phyloP scores from a whole-genome alignment of 2,113 vertebrate genomes.

The Nerophis lumbriciformis region DNA sequence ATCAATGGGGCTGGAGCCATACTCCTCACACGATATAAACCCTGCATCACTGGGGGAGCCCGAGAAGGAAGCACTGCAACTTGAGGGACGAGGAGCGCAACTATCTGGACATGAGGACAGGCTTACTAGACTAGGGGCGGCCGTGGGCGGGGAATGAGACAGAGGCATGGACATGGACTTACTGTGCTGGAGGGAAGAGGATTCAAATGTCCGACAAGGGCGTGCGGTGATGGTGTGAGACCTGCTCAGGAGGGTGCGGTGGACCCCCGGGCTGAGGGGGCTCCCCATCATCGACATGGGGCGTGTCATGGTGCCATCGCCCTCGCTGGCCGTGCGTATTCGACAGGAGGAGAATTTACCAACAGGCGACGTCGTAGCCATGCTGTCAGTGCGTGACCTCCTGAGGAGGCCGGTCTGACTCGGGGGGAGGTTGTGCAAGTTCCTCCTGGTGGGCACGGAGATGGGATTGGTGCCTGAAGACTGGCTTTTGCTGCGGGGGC shows the following conservation, averaged over 20 bases:
- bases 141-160: slow-evolving; percentile 78
- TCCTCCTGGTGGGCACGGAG: slow-evolving; percentile 75
- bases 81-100: slow-evolving; percentile 78
- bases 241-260: slow-evolving; percentile 79
- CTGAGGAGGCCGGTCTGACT: slow-evolving; percentile 80
- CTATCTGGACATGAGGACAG: slow-evolving; percentile 80
- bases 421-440: slow-evolving; percentile 77
- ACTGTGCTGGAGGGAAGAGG: slow-evolving; percentile 79
- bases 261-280: slow-evolving; percentile 82
- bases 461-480: slow-evolving; percentile 82
- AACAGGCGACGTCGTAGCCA: slow-evolving; percentile 70
- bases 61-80: slow-evolving; percentile 85
- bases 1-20: slow-evolving; percentile 86
- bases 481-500: slow-evolving; percentile 97
- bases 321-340: slow-evolving; percentile 81
- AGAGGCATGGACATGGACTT: slow-evolving; percentile 91
- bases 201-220: slow-evolving; percentile 66
- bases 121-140: slow-evolving; percentile 74
- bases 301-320: slow-evolving; percentile 75
- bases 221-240: slow-evolving; percentile 79
- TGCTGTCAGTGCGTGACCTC: slow-evolving; percentile 79
- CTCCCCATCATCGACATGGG: slow-evolving; percentile 80
- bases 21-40: slow-evolving; percentile 92
- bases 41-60: slow-evolving; percentile 90
- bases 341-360: slow-evolving; percentile 74